Percentiles rank a stretch among this genome's conserved stretches.
phyloP scores from a whole-genome alignment of 2,113 vertebrate genomes.

The Empidonax alnorum region DNA sequence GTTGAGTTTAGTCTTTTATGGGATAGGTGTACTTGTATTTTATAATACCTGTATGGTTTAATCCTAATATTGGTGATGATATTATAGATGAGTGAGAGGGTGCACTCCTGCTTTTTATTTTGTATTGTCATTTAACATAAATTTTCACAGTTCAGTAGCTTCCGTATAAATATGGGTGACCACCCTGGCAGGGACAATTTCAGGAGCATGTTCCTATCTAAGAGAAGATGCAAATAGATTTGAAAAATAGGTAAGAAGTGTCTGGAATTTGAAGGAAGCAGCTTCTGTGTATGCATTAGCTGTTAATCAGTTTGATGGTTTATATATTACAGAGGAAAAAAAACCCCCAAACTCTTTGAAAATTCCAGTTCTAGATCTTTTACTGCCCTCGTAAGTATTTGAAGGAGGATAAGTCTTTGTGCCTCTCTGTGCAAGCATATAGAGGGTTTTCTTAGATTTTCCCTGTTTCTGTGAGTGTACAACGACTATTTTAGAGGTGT shows the following conservation, averaged over 20 bases:
- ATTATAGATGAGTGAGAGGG: neutral
- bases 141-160: neutral
- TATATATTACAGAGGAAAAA: neutral
- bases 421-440: accelerated
- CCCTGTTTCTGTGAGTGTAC: neutral
- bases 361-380: neutral
- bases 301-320: neutral
- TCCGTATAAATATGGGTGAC: neutral
- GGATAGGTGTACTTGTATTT: neutral
- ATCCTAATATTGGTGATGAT: neutral
- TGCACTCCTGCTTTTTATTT: neutral
- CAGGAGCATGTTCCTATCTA: neutral
- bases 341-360: neutral
- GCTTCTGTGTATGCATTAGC: neutral
- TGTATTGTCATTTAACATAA: neutral
- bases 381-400: neutral
- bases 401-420: neutral
- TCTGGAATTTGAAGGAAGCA: neutral
- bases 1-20: neutral
- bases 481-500: neutral
- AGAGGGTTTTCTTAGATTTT: neutral
- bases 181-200: neutral
- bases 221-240: neutral
- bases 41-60: neutral
- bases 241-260: neutral